Conservation (phyloP, 2,888 invertebrate genomes). For the Chloroclystis v-ata region DNA sequence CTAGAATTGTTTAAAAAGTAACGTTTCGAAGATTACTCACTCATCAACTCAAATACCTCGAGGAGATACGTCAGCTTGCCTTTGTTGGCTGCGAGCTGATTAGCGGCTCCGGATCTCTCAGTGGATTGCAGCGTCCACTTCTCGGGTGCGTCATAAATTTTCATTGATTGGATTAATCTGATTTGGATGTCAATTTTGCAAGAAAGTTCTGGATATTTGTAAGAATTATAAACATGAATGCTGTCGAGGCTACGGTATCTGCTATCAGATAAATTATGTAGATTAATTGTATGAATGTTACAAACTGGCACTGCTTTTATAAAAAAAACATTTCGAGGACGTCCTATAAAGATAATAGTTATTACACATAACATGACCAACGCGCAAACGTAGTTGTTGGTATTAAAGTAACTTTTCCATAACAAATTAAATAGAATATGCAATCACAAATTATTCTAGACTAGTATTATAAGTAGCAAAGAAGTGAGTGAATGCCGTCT, state of each 20-base stretch:
- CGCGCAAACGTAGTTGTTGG: conserved; percentile 7
- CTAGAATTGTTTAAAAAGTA: conserved; percentile 8
- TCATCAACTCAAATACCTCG: conserved; percentile 19
- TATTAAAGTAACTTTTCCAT: conserved; percentile 28
- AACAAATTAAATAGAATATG: conserved; percentile 30
- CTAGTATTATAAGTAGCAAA: conserved; percentile 32
- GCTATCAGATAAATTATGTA: conserved; percentile 4
- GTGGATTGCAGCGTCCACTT: conserved; percentile 57
- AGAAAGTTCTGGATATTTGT: conserved; percentile 67
- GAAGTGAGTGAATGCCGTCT: conserved; percentile 45
- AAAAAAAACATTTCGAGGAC: too few species aligned
- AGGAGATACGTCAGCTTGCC: conserved; percentile 32
- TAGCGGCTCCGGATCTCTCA: conserved; percentile 66
- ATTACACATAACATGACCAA: conserved; percentile 6
- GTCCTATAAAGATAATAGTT: neutral
- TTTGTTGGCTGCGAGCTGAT: conserved; percentile 60
- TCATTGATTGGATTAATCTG: conserved; percentile 79
- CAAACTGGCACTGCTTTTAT: neutral
- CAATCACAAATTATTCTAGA: conserved; percentile 33
- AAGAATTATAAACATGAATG: conserved; percentile 64
- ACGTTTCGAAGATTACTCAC: conserved; percentile 8
- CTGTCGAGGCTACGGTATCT: conserved; percentile 10
- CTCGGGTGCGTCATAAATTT: conserved; percentile 77
- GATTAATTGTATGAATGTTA: neutral
- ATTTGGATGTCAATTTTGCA: conserved; percentile 77